Conservation (phyloP, 2,888 invertebrate genomes). For the Sinotaia quadrata region DNA sequence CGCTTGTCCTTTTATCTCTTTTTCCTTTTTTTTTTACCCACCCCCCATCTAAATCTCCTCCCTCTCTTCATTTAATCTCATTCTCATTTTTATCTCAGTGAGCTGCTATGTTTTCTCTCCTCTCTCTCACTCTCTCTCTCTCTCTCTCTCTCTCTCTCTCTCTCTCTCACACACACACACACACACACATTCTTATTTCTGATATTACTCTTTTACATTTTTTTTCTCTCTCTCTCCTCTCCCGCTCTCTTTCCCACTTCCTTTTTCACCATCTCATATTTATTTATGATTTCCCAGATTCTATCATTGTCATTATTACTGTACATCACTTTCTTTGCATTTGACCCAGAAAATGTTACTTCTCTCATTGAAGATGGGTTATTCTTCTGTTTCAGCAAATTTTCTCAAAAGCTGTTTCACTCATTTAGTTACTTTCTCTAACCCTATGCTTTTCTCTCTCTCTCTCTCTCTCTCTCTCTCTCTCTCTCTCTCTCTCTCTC, state of each 20-base stretch:
- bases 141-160: background rate
- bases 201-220: background rate
- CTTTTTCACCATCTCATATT: constrained; percentile 1
- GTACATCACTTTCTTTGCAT: too few relatives aligned
- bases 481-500: constrained; percentile 3
- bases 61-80: constrained; percentile 15
- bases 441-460: background rate
- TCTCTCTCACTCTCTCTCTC: background rate
- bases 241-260: background rate
- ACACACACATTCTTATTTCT: background rate
- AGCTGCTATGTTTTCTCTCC: background rate
- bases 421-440: background rate
- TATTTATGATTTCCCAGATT: too few relatives aligned
- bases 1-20: background rate
- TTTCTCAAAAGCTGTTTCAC: too few relatives aligned
- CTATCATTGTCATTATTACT: too few relatives aligned
- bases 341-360: too few relatives aligned
- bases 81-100: background rate
- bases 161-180: background rate
- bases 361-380: too few relatives aligned
- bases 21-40: background rate
- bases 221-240: background rate
- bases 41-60: background rate
- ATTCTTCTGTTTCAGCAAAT: too few relatives aligned
- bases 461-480: constrained; percentile 1